A percentile compares a stretch with the other conserved stretches of the same genome.
Evolutionary conservation across 1,140 invertebrate genomes (phyloP).

Genomic region (Capitella teleta): DNA sequence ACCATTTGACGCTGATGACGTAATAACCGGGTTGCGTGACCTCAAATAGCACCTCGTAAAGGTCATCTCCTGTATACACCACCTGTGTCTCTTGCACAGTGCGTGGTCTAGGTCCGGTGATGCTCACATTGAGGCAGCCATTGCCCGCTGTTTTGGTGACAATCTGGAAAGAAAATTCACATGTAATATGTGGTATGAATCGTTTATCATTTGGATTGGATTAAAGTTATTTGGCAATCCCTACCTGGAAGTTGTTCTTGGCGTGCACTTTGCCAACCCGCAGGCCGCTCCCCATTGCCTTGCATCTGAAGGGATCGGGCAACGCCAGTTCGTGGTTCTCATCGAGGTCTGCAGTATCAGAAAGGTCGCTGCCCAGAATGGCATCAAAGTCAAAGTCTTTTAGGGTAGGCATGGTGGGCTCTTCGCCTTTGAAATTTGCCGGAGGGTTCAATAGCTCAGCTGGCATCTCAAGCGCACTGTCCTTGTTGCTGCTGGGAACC

Average conservation of each 20-base stretch:
- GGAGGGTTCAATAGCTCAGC: too few relatives aligned
- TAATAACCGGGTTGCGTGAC: slow-evolving; percentile 30
- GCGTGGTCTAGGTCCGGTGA: slow-evolving; percentile 23
- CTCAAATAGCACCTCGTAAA: slow-evolving; percentile 29
- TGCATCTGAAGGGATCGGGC: slow-evolving; percentile 5
- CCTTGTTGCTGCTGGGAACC: too few relatives aligned
- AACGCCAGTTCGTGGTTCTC: too few relatives aligned
- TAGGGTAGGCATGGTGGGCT: too few relatives aligned
- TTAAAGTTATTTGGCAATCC: too few relatives aligned
- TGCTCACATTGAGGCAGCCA: slow-evolving; percentile 23
- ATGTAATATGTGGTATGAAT: background rate
- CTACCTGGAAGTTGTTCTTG: slow-evolving; percentile 31
- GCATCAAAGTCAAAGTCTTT: too few relatives aligned
- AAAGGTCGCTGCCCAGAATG: too few relatives aligned
- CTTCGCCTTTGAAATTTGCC: too few relatives aligned
- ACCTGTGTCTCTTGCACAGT: slow-evolving; percentile 24
- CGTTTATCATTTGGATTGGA: background rate
- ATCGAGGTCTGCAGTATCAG: too few relatives aligned
- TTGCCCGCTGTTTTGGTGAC: slow-evolving; percentile 11
- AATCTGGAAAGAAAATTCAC: background rate
- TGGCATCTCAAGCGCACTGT: too few relatives aligned
- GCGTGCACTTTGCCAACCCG: slow-evolving; percentile 22
- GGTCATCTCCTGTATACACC: slow-evolving; percentile 26
- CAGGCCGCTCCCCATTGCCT: slow-evolving; percentile 20
- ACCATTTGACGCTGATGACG: slow-evolving; percentile 32